Base-by-base conservation (phyloP, 2,888 invertebrate species). In the Sesamia inferens region DNA sequence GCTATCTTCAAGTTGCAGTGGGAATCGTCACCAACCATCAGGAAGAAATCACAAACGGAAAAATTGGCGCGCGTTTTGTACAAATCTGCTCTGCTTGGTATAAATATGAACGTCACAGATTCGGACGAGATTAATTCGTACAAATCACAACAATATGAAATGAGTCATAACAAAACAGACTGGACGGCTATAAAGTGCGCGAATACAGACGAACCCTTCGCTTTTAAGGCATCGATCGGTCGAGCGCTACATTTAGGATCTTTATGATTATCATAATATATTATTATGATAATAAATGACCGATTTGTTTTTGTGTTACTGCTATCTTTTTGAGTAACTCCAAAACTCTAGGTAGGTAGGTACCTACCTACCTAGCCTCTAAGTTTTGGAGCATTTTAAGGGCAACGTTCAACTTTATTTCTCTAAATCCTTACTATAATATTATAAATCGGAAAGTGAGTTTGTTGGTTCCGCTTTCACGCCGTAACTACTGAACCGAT, bases 141-240 rank as follows among this genome's bases (percentile, higher is more conserved):
- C 57, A 63, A 83, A 79, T 67, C 71, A 72, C 42, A 85, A 81
- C 84, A 83, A 71, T 81, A 66, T 48, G 31, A 54, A 57, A 48
- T 83, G 81, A 77, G 55, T 83, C 73, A 75, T n/a, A 31, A 22
- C 59, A 65, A 54, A 61, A 76, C 72, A 63, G 62, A 22, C 47
- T 47, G 67, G 51, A 3, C n/a, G 55, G 55, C 76, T 13, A 70
- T 79, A 75, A 64, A 68, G 59, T 61, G 65, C 16, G 65, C 75
- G 31, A 31, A 76, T 61, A 64, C 84, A 69, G 76, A 57, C 39
- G 65, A 78, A 82, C 85, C 85, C 82, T 86, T 86, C 69, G 74
- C 86, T 73, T 82, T 73, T 79, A 85, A 76, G 85, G 85, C 76
- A 65, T 55, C 64, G 66, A 64, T 73, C 69, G 62, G 59, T 39